phyloP scores from a whole-genome alignment of 2,888 invertebrate genomes.

The Agrotis segetum region DNA sequence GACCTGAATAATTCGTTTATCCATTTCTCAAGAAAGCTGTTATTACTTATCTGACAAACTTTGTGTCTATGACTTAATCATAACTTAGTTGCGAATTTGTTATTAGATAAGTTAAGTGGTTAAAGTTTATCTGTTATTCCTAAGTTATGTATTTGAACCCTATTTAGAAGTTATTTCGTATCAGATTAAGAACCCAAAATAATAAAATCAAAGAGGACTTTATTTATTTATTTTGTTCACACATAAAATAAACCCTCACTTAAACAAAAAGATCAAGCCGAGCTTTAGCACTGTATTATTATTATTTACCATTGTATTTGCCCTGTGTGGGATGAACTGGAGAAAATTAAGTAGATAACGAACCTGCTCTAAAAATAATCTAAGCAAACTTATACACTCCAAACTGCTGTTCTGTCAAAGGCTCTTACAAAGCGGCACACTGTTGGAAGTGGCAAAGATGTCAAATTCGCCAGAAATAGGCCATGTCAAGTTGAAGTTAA shows the following conservation, averaged over 20 bases:
- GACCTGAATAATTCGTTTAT: conserved; percentile 10
- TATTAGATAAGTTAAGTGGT: conserved; percentile 42
- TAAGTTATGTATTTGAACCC: conserved; percentile 21
- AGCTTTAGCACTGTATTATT: no score
- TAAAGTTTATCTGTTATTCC: conserved; percentile 43
- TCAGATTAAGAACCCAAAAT: conserved; percentile 21
- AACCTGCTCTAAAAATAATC: conserved; percentile 32
- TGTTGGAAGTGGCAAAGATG: conserved; percentile 80
- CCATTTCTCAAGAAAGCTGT: conserved; percentile 5
- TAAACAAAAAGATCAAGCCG: no score
- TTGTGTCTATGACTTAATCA: conserved; percentile 30
- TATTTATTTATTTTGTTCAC: no score
- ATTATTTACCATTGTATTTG: background rate
- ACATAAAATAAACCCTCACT: no score
- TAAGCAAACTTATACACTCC: conserved; percentile 33
- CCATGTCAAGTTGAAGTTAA: conserved; percentile 87
- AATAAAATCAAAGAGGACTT: conserved; percentile 8
- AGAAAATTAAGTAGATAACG: conserved; percentile 9
- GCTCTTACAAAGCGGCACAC: conserved; percentile 65
- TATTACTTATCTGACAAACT: conserved; percentile 37
- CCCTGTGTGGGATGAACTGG: background rate
- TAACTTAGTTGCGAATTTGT: conserved; percentile 39
- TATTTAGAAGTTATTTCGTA: conserved; percentile 25
- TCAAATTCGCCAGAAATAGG: conserved; percentile 86
- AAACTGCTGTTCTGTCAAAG: conserved; percentile 39